phyloP scores from a whole-genome alignment of 2,113 vertebrate species.

The Isurus oxyrinchus region DNA sequence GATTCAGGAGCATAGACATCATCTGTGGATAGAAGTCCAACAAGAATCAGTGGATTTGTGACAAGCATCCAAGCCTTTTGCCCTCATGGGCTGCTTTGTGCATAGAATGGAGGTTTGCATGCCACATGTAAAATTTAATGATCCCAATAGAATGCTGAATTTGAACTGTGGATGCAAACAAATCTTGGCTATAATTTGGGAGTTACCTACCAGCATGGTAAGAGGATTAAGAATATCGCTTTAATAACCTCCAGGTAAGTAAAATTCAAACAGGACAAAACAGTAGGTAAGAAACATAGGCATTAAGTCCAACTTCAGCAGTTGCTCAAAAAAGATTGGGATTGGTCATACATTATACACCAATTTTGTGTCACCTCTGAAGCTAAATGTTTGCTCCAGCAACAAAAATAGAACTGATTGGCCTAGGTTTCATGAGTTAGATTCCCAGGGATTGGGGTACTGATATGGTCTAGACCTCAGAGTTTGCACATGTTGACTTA shows the following conservation, averaged over 20 bases:
- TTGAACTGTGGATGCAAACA: background rate
- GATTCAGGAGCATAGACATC: background rate
- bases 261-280: background rate
- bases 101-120: no score
- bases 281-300: background rate
- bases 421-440: background rate
- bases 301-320: background rate
- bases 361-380: background rate
- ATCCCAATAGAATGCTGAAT: background rate
- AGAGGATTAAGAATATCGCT: background rate
- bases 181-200: background rate
- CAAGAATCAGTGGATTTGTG: background rate
- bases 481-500: background rate
- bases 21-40: background rate
- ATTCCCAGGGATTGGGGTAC: background rate
- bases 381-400: background rate
- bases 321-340: background rate
- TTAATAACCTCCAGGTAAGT: background rate
- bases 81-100: background rate
- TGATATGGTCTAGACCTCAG: background rate
- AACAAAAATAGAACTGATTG: background rate
- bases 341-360: background rate
- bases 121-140: background rate
- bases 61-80: background rate
- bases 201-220: background rate